Evolutionary conservation across 92 coral and sea anemone genomes (phyloP).

Genomic region (Phenganax stokvisi): DNA sequence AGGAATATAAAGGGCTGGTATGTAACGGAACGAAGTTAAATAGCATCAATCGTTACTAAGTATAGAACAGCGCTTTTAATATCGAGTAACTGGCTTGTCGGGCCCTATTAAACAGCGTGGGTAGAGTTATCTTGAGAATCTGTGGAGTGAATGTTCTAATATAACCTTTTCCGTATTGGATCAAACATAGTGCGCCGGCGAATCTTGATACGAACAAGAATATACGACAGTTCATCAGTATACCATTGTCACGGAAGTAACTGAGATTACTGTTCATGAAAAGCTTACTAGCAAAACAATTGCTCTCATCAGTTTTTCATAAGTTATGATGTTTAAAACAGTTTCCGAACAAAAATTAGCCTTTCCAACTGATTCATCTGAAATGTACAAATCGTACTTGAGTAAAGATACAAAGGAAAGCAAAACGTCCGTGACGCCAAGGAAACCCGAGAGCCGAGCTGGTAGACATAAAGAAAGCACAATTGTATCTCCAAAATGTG

Average conservation of each 20-base stretch:
- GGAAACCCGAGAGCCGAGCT: neutral
- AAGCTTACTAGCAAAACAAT: slow-evolving; percentile 6
- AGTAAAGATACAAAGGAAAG: neutral
- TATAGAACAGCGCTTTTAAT: slow-evolving; percentile 20
- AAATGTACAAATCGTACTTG: neutral
- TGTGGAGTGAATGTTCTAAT: neutral
- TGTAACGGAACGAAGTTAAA: slow-evolving; percentile 32
- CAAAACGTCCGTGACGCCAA: neutral
- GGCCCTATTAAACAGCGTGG: slow-evolving; percentile 25
- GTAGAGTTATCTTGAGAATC: slow-evolving; percentile 20
- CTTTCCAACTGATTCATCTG: neutral
- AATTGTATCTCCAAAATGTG: slow-evolving; percentile 24
- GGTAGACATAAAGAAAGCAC: neutral
- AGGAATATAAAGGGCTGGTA: slow-evolving; percentile 17
- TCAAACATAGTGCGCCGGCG: neutral
- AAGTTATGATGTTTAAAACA: slow-evolving; percentile 13
- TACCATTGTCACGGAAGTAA: neutral
- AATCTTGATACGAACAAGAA: neutral
- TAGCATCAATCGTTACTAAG: slow-evolving; percentile 14
- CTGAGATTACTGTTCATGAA: neutral
- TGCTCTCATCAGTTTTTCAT: neutral
- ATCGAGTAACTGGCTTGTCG: slow-evolving; percentile 23
- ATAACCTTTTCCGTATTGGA: slow-evolving; percentile 10
- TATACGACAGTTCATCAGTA: neutral
- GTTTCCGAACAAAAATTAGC: neutral